Base-by-base conservation (phyloP, 2,113 vertebrate species). In the Xenopus laevis region DNA sequence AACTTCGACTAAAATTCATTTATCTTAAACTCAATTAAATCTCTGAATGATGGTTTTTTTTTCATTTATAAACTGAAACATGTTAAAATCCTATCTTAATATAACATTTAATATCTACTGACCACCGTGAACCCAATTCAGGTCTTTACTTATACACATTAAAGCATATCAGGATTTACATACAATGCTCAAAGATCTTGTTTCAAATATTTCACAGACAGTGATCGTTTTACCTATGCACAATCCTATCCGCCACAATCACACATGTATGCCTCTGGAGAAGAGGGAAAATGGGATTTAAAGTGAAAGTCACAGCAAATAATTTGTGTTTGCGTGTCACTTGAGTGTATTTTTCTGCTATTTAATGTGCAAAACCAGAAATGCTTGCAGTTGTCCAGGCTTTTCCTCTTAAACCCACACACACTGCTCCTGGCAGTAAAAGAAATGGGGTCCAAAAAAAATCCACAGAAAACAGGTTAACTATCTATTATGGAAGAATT, bases 151-250 rank as follows among this genome's bases (percentile, higher is more conserved):
- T 81, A 75, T 74, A 77, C 40, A 74, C 4, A 57, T 79, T 82
- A 84, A 79, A 85, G 83, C 80, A 86, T 82, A 85, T 84, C 80
- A 78, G 81, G 82, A 86, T 85, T 79, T 81, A 81, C 82, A 77
- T 83, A 86, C 80, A 87, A 84, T 77, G 66, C 67, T 75, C 79
- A 85, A 68, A 79, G 82, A 86, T 82, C 72, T 78, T 79, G 78
- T 82, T 80, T 81, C 80, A 78, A 60, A 74, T 83, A 82, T 61
- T 81, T 83, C 57, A 83, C 85, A 86, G 82, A 65, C 40, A 40
- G 67, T 80, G 75, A 81, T 3, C 4, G 68, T 30, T 80, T 80
- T 80, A 74, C 33, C 46, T 68, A 33, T 33, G 15, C 27, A 69
- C 67, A 58, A 57, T 69, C 74, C 62, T 62, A 63, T 63, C 70